These are phyloP conservation scores for Thaumetopoea pityocampa DNA, from an alignment of 1,140 invertebrate genomes.

Conservation along the genomic window DNA sequence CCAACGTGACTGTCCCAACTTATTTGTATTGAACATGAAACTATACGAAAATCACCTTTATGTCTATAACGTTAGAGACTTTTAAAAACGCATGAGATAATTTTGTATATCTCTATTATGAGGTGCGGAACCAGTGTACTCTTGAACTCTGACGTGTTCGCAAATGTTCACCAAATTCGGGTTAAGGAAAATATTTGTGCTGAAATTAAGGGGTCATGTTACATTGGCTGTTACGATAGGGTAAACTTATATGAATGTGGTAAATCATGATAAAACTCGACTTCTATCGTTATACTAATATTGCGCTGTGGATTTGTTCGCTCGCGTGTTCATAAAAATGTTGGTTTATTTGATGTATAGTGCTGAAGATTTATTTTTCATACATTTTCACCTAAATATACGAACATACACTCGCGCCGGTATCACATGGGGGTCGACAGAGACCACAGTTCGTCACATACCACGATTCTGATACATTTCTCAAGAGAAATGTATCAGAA, in stretches of 20 bases:
- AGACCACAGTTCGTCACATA: too few species aligned
- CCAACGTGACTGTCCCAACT: constrained; percentile 14
- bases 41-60: constrained; percentile 6
- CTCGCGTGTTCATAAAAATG: constrained; percentile 17
- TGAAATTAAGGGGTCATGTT: constrained; percentile 1
- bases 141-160: constrained; percentile 2
- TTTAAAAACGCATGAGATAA: not conserved
- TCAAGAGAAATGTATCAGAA: too few species aligned
- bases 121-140: constrained; percentile 12
- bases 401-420: too few species aligned
- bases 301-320: constrained; percentile 10
- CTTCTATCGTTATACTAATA: constrained; percentile 12
- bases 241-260: constrained; percentile 3
- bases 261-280: constrained; percentile 19
- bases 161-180: not conserved
- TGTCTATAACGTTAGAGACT: not conserved
- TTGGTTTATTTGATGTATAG: constrained; percentile 14
- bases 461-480: too few species aligned
- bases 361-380: too few species aligned
- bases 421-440: too few species aligned
- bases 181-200: not conserved
- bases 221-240: not conserved
- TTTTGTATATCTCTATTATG: constrained; percentile 2
- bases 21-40: not conserved
- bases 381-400: too few species aligned